phyloP scores from a whole-genome alignment of 92 coral and sea anemone genomes.

The Anthopleura xanthogrammica region DNA sequence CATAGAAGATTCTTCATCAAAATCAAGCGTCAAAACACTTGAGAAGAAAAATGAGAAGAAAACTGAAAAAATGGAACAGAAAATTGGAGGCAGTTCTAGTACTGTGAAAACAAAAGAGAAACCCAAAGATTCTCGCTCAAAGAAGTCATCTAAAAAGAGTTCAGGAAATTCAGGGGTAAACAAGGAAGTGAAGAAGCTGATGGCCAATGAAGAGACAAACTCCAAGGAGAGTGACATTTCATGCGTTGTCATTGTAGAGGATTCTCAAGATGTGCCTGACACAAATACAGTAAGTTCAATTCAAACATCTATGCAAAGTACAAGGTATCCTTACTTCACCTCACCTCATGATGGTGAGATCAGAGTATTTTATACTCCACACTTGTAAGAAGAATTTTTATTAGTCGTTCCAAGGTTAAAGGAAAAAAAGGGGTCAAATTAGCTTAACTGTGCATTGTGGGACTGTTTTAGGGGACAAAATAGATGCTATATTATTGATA shows the following conservation, averaged over 20 bases:
- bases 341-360: too few relatives aligned
- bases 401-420: too few relatives aligned
- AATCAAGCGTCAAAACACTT: neutral
- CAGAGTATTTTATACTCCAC: too few relatives aligned
- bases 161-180: neutral
- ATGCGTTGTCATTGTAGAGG: neutral
- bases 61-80: neutral
- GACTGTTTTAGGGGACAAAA: too few relatives aligned
- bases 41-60: neutral
- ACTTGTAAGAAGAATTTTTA: too few relatives aligned
- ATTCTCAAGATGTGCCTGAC: conserved; percentile 10
- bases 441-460: too few relatives aligned
- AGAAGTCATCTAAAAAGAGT: neutral
- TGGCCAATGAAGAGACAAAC: neutral
- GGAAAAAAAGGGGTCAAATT: too few relatives aligned
- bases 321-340: neutral
- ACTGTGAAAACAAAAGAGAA: neutral
- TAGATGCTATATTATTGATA: too few relatives aligned
- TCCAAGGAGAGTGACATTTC: neutral
- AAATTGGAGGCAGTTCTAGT: neutral
- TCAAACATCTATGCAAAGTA: neutral
- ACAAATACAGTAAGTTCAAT: conserved; percentile 1
- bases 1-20: neutral
- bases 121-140: neutral
- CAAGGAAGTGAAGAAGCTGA: neutral